A percentile compares a stretch with the other conserved stretches of the same genome.
These are phyloP conservation scores for Zalophus californianus DNA, from an alignment of 2,797 vertebrate genomes.

Conservation along the genomic window DNA sequence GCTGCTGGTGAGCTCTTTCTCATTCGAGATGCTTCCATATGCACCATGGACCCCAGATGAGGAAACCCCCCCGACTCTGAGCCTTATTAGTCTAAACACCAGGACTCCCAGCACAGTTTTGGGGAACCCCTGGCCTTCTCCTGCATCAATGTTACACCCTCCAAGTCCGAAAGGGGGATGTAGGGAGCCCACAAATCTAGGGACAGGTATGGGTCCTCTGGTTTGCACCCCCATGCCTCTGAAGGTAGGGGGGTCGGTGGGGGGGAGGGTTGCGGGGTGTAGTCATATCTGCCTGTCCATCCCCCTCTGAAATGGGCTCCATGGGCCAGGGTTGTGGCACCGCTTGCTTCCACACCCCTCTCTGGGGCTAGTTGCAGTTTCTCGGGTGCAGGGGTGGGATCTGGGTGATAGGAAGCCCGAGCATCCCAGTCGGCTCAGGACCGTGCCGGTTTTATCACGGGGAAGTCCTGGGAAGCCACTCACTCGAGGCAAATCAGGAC, in stretches of 20 bases:
- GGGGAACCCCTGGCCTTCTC: neutral
- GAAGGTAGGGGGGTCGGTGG: neutral
- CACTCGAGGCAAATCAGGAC: neutral
- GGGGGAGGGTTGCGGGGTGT: too few species aligned
- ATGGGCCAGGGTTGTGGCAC: neutral
- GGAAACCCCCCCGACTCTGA: neutral
- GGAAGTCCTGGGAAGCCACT: neutral
- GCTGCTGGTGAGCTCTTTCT: neutral
- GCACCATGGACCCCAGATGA: too few species aligned
- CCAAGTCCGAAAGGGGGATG: neutral
- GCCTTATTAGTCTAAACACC: neutral
- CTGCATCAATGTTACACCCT: neutral
- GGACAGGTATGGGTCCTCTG: neutral
- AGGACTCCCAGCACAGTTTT: neutral
- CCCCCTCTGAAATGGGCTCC: too few species aligned
- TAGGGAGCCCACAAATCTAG: neutral
- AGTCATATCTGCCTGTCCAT: neutral
- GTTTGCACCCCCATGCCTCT: neutral
- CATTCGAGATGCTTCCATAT: accelerated
- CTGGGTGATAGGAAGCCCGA: neutral
- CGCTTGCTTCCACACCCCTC: neutral
- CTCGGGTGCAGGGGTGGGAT: neutral
- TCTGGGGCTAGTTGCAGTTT: neutral
- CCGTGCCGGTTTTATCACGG: neutral
- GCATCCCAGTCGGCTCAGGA: neutral